phyloP scores from a whole-genome alignment of 2,888 invertebrate species.

The Mylabris sibirica region DNA sequence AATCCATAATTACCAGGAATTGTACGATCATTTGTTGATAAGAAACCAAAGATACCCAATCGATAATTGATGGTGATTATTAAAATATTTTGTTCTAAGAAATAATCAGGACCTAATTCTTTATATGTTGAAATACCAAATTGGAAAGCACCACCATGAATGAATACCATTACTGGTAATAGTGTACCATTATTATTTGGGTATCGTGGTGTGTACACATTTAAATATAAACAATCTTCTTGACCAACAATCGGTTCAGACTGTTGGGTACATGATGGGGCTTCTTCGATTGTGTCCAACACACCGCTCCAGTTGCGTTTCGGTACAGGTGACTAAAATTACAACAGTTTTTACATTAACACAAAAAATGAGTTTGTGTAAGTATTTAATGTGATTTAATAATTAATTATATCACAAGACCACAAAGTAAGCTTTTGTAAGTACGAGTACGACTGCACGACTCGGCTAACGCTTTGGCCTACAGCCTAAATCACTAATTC shows the following conservation, averaged over 20 bases:
- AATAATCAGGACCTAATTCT: slow-evolving; percentile 47
- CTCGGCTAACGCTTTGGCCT: no score
- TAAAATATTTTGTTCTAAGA: slow-evolving; percentile 49
- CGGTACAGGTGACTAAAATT: slow-evolving; percentile 34
- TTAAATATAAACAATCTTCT: slow-evolving; percentile 51
- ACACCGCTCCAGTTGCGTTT: slow-evolving; percentile 38
- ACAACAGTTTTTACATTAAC: no score
- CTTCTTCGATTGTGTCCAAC: slow-evolving; percentile 41
- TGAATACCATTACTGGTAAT: slow-evolving; percentile 52
- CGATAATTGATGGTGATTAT: slow-evolving; percentile 52
- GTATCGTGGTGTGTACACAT: slow-evolving; percentile 45
- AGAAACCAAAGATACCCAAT: slow-evolving; percentile 52
- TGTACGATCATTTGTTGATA: slow-evolving; percentile 45
- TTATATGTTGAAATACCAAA: slow-evolving; percentile 43
- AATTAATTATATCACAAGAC: no score
- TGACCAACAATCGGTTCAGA: slow-evolving; percentile 33
- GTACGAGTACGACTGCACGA: no score
- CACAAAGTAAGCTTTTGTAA: no score
- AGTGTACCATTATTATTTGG: slow-evolving; percentile 5
- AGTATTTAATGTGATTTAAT: no score
- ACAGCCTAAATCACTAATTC: no score
- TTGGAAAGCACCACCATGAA: slow-evolving; percentile 50
- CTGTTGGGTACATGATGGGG: slow-evolving; percentile 38
- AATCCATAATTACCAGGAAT: slow-evolving; percentile 48
- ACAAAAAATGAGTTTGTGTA: no score